A percentile compares a stretch with the other conserved stretches of the same genome.
Conservation (phyloP, 2,797 vertebrate species). For the Remorina albescens region DNA sequence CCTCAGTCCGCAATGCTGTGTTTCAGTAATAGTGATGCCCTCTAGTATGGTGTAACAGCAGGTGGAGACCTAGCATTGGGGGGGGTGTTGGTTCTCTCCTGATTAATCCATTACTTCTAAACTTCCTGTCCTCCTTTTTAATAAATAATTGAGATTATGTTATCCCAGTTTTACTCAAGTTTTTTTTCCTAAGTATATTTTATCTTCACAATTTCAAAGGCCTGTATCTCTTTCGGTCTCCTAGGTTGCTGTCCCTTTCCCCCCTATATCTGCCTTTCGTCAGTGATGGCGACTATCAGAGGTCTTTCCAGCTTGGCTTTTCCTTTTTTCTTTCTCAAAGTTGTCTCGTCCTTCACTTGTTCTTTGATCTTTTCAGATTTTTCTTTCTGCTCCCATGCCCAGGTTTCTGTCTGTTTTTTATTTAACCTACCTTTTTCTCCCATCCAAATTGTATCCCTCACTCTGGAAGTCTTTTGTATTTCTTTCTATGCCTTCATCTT, state of each 20-base stretch:
- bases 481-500: conserved; percentile 38
- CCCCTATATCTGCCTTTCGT: neutral
- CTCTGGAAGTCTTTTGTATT: conserved; percentile 30
- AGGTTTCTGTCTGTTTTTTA: conserved; percentile 1
- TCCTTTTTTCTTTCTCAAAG: neutral
- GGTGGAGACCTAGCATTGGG: conserved; percentile 19
- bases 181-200: neutral
- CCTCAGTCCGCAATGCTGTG: conserved; percentile 35
- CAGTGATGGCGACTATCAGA: neutral
- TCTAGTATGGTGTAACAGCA: conserved; percentile 44
- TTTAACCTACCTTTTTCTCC: conserved; percentile 27
- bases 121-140: neutral
- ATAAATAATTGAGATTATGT: neutral
- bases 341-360: neutral
- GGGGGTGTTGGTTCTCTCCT: conserved; percentile 34
- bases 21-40: conserved; percentile 62
- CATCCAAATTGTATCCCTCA: conserved; percentile 32
- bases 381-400: conserved; percentile 13
- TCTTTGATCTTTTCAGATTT: conserved; percentile 1
- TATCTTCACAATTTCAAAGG: conserved; percentile 4
- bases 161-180: neutral
- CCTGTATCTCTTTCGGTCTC: neutral
- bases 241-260: neutral
- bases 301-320: conserved; percentile 5
- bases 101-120: conserved; percentile 47